Percentiles rank a stretch among this genome's conserved stretches.
These are phyloP conservation scores for Tragelaphus eurycerus DNA, from an alignment of 2,797 vertebrate species.

Conservation along the genomic window DNA sequence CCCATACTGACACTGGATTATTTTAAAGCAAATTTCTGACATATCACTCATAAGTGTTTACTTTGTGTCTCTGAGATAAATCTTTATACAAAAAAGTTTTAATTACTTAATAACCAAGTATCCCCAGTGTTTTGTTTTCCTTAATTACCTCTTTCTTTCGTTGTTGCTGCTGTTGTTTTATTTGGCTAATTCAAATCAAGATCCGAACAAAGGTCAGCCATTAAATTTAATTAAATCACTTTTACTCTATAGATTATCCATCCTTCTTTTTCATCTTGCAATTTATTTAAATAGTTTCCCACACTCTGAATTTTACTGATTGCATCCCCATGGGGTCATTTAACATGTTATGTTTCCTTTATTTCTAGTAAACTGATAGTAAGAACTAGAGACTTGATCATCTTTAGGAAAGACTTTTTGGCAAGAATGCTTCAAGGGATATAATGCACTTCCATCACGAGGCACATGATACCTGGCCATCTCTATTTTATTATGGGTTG, in stretches of 20 bases:
- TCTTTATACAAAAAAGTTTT: neutral
- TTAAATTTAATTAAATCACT: neutral
- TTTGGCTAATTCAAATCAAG: neutral
- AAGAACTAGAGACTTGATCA: neutral
- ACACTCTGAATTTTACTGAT: neutral
- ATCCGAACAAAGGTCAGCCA: neutral
- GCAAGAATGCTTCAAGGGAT: neutral
- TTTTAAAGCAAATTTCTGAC: constrained; percentile 14
- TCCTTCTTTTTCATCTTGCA: neutral
- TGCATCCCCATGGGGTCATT: neutral
- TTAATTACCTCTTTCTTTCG: neutral
- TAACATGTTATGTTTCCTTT: neutral
- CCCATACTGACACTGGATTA: neutral
- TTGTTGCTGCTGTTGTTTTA: neutral
- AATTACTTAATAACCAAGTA: neutral
- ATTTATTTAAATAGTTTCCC: constrained; percentile 20
- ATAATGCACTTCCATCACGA: neutral
- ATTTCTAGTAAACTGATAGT: neutral
- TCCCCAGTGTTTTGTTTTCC: neutral
- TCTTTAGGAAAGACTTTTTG: neutral
- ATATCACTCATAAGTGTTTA: neutral
- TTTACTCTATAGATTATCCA: neutral
- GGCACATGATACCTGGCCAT: neutral
- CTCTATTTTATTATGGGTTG: neutral
- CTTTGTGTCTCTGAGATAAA: neutral